phyloP scores from a whole-genome alignment of 2,888 invertebrate species.

The Chouioia cunea region DNA sequence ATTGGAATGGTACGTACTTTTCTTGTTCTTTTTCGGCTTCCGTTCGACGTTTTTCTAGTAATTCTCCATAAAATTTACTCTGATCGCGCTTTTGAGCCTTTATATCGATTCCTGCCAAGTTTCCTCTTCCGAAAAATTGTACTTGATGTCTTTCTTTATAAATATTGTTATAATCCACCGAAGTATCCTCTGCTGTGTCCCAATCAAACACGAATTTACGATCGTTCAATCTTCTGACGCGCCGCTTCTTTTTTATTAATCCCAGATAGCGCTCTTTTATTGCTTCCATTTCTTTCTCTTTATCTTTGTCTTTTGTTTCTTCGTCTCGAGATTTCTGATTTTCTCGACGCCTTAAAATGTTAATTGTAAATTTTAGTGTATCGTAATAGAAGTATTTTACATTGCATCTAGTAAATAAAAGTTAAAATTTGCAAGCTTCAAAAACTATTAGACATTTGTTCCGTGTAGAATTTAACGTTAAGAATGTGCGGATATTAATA shows the following conservation, averaged over 20 bases:
- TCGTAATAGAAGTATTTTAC: not conserved
- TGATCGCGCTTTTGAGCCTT: constrained; percentile 96
- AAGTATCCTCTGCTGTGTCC: constrained; percentile 99
- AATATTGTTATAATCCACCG: constrained; percentile 95
- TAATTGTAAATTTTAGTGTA: too few relatives aligned
- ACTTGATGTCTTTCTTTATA: constrained; percentile 98
- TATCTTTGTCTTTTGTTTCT: constrained; percentile 82
- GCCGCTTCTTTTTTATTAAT: constrained; percentile 90
- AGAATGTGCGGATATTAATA: too few relatives aligned
- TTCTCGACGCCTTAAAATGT: constrained; percentile 59
- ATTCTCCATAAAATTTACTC: constrained; percentile 95
- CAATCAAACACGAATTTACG: constrained; percentile 99
- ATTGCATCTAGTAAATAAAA: not conserved
- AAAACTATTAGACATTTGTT: too few relatives aligned
- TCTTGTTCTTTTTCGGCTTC: constrained; percentile 98
- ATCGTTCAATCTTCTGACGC: constrained; percentile 94
- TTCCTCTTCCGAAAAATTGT: constrained; percentile 97
- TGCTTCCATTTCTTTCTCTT: constrained; percentile 93
- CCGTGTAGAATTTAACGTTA: too few relatives aligned
- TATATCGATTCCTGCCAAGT: constrained; percentile 98
- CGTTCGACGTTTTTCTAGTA: constrained; percentile 94
- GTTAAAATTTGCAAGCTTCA: too few relatives aligned
- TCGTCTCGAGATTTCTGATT: constrained; percentile 68
- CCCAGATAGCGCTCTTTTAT: constrained; percentile 97
- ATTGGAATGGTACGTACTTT: constrained; percentile 69